These are phyloP conservation scores for Neodontobutis hainanensis DNA, from an alignment of 2,113 vertebrate species.

Conservation along the genomic window DNA sequence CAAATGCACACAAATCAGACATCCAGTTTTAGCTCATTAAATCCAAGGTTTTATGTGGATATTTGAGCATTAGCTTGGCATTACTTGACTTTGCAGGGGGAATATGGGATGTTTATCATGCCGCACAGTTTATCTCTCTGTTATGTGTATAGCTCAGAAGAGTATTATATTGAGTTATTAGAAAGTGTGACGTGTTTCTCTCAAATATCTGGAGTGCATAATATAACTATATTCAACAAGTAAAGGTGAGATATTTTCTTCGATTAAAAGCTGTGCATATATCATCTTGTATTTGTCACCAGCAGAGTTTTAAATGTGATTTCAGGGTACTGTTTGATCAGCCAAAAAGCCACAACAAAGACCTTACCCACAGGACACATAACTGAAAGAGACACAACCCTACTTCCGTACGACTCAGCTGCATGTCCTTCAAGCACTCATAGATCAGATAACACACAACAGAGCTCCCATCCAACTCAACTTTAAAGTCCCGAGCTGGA, in stretches of 20 bases:
- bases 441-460: conserved; percentile 8
- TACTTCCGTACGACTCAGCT: neutral
- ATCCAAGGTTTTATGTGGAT: conserved; percentile 31
- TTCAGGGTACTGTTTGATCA: neutral
- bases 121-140: neutral
- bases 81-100: conserved; percentile 3
- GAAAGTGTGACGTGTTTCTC: neutral
- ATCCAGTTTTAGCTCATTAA: conserved; percentile 29
- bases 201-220: no score
- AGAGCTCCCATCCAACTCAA: neutral
- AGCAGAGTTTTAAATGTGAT: neutral
- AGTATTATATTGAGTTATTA: neutral
- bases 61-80: conserved; percentile 20
- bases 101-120: conserved; percentile 4
- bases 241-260: neutral
- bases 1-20: conserved; percentile 9
- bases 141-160: neutral
- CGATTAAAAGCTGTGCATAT: neutral
- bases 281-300: neutral
- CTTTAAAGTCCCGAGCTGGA: conserved; percentile 1
- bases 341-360: neutral
- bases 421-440: conserved; percentile 12
- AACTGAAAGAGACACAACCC: neutral
- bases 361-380: neutral
- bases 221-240: no score